Evolutionary conservation across 2,113 vertebrate species (phyloP), one percentile per base, ranked within the genome.

Genomic region (Fregata magnificens): DNA sequence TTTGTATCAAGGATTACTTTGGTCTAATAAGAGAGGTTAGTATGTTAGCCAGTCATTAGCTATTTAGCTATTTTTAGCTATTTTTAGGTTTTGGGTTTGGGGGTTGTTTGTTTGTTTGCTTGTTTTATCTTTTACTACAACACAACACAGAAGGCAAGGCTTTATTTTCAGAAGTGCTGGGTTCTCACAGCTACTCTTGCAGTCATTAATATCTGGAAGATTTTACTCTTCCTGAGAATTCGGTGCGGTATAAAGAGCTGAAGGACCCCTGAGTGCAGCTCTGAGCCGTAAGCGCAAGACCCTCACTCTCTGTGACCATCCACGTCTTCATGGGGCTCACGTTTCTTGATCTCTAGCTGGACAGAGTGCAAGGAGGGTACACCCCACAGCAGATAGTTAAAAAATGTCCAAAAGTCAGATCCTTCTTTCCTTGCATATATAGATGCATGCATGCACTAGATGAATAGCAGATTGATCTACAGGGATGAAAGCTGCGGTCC

Each of bases 281-380:
- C 69, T 2, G 5, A 73, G 45, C 53, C 2, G 0, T 32, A 25
- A 77, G 42, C 26, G 31, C 14, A 42, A 74, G 45, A 45, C 16
- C 13, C 21, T 47, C 5, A 0, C n/a, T 82, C 32, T 31, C 31
- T 44, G 19, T 34, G 40, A 45, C 28, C 19, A 21, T 28, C 61
- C 5, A 1, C 2, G 0, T 61, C 58, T 65, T 85, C 38, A 11
- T 0, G 2, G 14, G 6, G 6, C 4, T 50, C 53, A 22, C 1
- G 0, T 67, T 78, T 44, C 77, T 76, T 24, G 22, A 89, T 20
- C 6, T 71, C 47, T 56, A 18, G 14, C 40, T 65, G 55, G 34
- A 50, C 11, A 65, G 52, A 32, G 15, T 12, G 3, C 58, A 18
- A 62, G 49, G 55, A 65, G 29, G 7, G 24, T 32, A 13, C 16